Percentiles rank a stretch among this genome's conserved stretches.
Conservation (phyloP, 2,888 invertebrate species). For the Callinectes sapidus region DNA sequence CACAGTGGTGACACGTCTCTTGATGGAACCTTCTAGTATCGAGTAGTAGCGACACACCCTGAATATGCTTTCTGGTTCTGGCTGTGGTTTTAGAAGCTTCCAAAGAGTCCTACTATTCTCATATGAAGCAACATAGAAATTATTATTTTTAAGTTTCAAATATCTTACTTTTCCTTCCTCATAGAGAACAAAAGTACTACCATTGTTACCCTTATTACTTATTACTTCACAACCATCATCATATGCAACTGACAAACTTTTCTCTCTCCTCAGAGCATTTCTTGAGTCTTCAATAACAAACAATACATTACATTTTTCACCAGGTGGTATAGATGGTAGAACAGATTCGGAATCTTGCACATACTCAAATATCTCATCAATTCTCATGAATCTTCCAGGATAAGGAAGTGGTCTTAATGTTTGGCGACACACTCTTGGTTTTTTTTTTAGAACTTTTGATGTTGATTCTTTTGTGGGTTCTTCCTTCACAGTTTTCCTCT, state of each 20-base stretch:
- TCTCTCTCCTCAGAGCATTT: not conserved
- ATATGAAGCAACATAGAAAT: not conserved
- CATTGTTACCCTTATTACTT: not conserved
- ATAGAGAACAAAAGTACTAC: not conserved
- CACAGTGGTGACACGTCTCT: not conserved
- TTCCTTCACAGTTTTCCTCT: not conserved
- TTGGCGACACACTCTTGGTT: not conserved
- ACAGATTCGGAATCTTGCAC: not conserved
- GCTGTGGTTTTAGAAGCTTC: not conserved
- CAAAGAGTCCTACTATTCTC: not conserved
- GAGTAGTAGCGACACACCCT: not conserved
- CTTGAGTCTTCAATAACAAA: not conserved
- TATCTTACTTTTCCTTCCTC: not conserved
- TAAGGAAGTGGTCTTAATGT: not conserved
- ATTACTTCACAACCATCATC: not conserved
- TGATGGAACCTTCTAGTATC: not conserved
- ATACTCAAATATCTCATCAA: not conserved
- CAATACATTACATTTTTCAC: not conserved
- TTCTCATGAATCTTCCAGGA: not conserved
- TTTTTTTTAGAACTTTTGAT: not conserved
- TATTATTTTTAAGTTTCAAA: not conserved
- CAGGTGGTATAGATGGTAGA: not conserved
- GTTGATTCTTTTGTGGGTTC: not conserved
- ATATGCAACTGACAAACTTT: not conserved
- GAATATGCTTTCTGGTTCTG: not conserved